Conservation (phyloP, 1,140 invertebrate genomes). For the Lepidurus packardi region DNA sequence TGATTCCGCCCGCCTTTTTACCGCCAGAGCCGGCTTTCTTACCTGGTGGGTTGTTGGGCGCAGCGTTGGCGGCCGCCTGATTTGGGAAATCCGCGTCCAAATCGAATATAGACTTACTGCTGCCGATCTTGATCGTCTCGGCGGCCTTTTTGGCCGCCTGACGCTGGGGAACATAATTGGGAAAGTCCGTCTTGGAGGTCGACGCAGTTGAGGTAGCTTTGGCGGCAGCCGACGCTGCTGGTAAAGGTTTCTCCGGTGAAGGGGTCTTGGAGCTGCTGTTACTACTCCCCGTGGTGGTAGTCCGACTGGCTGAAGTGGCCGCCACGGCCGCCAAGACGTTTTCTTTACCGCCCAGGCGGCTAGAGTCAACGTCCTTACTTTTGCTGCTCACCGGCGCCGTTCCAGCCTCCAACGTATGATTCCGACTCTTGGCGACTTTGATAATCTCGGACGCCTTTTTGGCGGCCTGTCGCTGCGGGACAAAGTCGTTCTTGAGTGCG, state of each 20-base stretch:
- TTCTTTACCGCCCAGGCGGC: constrained; percentile 5
- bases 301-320: not conserved
- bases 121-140: constrained; percentile 68
- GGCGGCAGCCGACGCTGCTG: constrained; percentile 29
- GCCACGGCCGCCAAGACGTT: not conserved
- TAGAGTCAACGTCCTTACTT: not conserved
- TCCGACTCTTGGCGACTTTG: constrained; percentile 45
- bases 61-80: not conserved
- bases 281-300: constrained; percentile 5
- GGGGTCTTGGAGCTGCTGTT: not conserved
- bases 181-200: constrained; percentile 44
- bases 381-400: not conserved
- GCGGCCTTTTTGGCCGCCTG: constrained; percentile 86
- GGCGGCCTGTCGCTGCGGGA: constrained; percentile 83
- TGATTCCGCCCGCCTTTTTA: not conserved
- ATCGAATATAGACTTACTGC: constrained; percentile 31
- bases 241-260: constrained; percentile 29
- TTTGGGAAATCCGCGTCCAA: constrained; percentile 28
- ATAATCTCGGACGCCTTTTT: constrained; percentile 85
- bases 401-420: not conserved
- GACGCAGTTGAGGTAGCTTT: constrained; percentile 37
- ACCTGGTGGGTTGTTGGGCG: not conserved
- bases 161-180: constrained; percentile 78
- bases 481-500: constrained; percentile 56
- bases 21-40: not conserved